phyloP scores from a whole-genome alignment of 2,113 vertebrate genomes.

The Psammodynastes pulverulentus region DNA sequence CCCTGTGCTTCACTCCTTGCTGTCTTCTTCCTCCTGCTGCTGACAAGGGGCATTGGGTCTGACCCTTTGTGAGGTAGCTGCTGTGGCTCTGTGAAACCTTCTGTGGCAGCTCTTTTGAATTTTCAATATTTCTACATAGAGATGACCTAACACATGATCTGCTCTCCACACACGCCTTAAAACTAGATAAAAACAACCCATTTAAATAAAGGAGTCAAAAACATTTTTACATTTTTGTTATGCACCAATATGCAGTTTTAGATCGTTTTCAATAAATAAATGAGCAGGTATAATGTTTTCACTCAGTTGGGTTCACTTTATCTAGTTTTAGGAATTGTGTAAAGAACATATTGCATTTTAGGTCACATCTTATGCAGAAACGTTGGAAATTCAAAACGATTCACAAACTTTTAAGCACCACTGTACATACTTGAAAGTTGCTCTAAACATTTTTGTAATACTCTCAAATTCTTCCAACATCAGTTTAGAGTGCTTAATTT shows the following conservation, averaged over 20 bases:
- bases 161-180: not conserved
- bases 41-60: not conserved
- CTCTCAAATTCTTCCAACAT: not conserved
- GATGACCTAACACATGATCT: not conserved
- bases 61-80: not conserved
- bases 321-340: not conserved
- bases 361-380: not conserved
- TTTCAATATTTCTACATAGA: not conserved
- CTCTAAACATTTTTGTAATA: not conserved
- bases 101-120: not conserved
- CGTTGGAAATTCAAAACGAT: not conserved
- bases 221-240: not conserved
- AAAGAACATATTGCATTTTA: not conserved
- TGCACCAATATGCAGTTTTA: not conserved
- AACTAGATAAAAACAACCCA: not conserved
- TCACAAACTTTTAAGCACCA: not conserved
- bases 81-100: not conserved
- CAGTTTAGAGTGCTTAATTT: not conserved
- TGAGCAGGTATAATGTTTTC: not conserved
- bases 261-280: not conserved
- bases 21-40: not conserved
- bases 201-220: not conserved
- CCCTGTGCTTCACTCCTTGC: not conserved
- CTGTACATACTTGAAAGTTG: not conserved
- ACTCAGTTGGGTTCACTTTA: not conserved